These are phyloP conservation scores for Neogale vison DNA, from an alignment of 2,113 vertebrate species.

Conservation along the genomic window DNA sequence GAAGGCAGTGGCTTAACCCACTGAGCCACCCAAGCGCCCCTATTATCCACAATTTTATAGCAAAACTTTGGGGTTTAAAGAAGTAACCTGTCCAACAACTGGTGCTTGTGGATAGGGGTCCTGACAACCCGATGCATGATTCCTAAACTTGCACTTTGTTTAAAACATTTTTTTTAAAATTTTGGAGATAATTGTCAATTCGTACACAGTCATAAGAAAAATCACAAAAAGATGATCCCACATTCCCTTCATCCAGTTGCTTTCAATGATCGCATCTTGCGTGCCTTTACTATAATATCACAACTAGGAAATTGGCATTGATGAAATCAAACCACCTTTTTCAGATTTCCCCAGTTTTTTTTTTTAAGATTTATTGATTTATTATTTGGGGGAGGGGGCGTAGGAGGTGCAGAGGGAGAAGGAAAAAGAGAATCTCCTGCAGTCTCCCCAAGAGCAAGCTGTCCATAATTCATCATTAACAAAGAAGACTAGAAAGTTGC, in stretches of 20 bases:
- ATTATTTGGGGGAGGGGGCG: not conserved
- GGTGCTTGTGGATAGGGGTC: not conserved
- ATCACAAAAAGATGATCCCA: not conserved
- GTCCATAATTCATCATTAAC: not conserved
- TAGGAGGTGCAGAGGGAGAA: not conserved
- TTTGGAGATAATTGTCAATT: not conserved
- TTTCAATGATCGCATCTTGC: not conserved
- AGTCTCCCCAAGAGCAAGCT: not conserved
- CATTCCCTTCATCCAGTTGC: too few relatives aligned
- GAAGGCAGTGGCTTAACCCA: too few relatives aligned
- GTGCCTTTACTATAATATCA: not conserved
- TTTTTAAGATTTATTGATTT: not conserved
- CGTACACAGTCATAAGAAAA: not conserved
- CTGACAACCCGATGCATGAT: not conserved
- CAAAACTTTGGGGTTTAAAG: not conserved
- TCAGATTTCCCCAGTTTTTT: not conserved
- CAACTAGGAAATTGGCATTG: not conserved
- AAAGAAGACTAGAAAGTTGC: not conserved
- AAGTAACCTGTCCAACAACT: not conserved
- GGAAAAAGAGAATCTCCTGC: not conserved
- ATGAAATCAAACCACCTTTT: fast-evolving
- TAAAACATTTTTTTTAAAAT: not conserved
- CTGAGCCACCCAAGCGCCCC: too few relatives aligned
- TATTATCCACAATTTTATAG: not conserved
- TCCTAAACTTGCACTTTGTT: not conserved